Conservation (phyloP, 2,113 vertebrate genomes). For the Paramormyrops kingsleyae region DNA sequence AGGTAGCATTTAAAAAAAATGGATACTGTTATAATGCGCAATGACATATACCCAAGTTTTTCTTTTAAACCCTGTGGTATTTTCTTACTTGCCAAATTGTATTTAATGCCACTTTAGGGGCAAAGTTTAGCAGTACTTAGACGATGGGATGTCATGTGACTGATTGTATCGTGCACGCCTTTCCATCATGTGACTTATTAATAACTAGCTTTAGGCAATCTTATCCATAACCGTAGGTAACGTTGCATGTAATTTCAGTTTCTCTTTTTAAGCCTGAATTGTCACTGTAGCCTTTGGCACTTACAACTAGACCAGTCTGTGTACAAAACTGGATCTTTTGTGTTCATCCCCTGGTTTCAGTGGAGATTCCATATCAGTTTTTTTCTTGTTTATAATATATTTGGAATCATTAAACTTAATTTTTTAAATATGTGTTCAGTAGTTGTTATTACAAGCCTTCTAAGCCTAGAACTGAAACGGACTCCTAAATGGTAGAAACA, state of each 20-base stretch:
- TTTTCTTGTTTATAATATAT: neutral
- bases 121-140: slow-evolving; percentile 35
- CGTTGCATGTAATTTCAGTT: slow-evolving; percentile 37
- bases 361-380: neutral
- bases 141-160: slow-evolving; percentile 32
- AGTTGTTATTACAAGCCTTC: neutral
- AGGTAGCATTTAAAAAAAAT: slow-evolving; percentile 18
- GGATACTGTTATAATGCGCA: slow-evolving; percentile 39
- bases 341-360: slow-evolving; percentile 1
- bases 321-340: neutral
- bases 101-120: slow-evolving; percentile 25
- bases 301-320: neutral
- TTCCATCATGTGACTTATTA: slow-evolving; percentile 27
- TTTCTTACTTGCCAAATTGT: slow-evolving; percentile 24
- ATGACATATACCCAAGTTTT: slow-evolving; percentile 10
- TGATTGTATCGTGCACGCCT: slow-evolving; percentile 47
- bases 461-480: neutral
- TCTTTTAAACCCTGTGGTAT: slow-evolving; percentile 20
- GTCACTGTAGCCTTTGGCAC: neutral
- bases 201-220: slow-evolving; percentile 18
- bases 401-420: neutral
- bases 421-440: neutral
- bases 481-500: neutral
- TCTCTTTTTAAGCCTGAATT: slow-evolving; percentile 15
- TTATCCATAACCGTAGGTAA: slow-evolving; percentile 38